Evolutionary conservation across 2,888 invertebrate genomes (phyloP).

Genomic region (Pterobdella sp.): DNA sequence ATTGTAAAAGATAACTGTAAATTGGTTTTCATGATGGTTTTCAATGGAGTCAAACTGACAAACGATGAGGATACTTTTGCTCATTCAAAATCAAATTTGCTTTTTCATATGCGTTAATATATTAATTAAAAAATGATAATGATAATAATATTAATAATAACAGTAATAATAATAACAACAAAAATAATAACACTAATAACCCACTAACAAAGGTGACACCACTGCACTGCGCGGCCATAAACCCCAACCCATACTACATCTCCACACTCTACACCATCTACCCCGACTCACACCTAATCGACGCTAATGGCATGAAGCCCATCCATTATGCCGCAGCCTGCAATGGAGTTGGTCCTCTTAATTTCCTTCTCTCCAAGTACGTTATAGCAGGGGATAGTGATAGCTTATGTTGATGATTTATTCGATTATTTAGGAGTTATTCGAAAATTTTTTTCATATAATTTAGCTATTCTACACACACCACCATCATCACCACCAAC

Average conservation of each 20-base stretch:
- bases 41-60: too few species aligned
- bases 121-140: background rate
- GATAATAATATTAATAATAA: background rate
- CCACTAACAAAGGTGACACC: slow-evolving; percentile 51
- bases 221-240: slow-evolving; percentile 56
- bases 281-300: slow-evolving; percentile 53
- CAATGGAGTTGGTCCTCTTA: slow-evolving; percentile 52
- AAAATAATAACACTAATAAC: too few species aligned
- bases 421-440: background rate
- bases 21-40: too few species aligned
- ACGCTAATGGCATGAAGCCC: slow-evolving; percentile 51
- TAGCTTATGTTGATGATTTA: background rate
- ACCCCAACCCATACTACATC: slow-evolving; percentile 54
- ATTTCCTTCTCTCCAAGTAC: slow-evolving; percentile 49
- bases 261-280: slow-evolving; percentile 50
- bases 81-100: too few species aligned
- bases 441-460: background rate
- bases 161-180: background rate
- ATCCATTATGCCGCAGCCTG: slow-evolving; percentile 57
- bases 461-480: background rate
- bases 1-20: background rate
- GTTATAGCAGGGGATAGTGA: slow-evolving; percentile 20
- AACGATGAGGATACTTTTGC: too few species aligned
- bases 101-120: too few species aligned
- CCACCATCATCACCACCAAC: background rate